Conservation (phyloP, 2,113 vertebrate species). For the Prunella fulvescens region DNA sequence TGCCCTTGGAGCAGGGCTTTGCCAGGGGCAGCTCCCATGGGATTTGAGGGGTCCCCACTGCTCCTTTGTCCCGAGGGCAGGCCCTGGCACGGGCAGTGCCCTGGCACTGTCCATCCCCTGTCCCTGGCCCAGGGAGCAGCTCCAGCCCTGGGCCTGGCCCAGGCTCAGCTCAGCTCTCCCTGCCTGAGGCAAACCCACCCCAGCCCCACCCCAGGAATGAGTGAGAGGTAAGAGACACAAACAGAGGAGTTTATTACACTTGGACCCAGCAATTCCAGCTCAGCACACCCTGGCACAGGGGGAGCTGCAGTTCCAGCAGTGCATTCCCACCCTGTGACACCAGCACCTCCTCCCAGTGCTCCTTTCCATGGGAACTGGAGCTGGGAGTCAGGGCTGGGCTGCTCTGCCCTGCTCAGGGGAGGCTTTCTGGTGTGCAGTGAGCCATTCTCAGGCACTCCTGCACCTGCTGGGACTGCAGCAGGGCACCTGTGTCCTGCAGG, state of each 20-base stretch:
- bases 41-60: background rate
- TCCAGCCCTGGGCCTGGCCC: background rate
- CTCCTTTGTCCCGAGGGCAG: background rate
- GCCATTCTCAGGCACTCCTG: background rate
- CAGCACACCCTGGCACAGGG: background rate
- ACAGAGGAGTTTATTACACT: background rate
- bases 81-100: background rate
- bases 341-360: background rate
- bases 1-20: background rate
- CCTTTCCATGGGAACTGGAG: accelerated
- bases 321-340: background rate
- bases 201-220: background rate
- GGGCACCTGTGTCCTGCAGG: accelerated
- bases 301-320: background rate
- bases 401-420: accelerated
- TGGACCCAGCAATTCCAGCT: background rate
- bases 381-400: background rate
- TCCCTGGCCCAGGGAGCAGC: background rate
- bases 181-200: background rate
- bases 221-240: accelerated
- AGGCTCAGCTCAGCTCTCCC: background rate
- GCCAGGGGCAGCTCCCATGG: background rate
- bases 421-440: background rate
- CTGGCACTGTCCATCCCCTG: background rate
- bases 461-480: accelerated